phyloP scores from a whole-genome alignment of 2,113 vertebrate genomes.

The Barnardius zonarius region DNA sequence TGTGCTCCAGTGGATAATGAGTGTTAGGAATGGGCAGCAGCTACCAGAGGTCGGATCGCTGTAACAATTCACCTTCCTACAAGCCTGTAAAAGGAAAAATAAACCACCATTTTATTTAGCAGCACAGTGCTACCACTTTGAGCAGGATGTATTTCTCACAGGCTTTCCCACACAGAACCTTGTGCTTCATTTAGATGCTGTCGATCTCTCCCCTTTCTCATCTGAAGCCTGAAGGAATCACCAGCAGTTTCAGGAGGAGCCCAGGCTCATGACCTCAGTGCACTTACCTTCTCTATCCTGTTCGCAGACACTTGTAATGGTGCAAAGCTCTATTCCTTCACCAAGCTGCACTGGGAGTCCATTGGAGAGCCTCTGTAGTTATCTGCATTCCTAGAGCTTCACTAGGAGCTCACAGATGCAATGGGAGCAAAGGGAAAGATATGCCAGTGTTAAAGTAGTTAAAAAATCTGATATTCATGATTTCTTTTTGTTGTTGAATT shows the following conservation, averaged over 20 bases:
- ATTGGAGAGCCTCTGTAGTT: background rate
- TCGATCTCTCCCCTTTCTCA: accelerated
- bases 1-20: background rate
- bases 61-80: background rate
- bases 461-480: background rate
- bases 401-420: background rate
- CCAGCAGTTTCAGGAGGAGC: background rate
- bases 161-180: background rate
- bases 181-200: accelerated
- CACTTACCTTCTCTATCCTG: background rate
- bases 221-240: background rate
- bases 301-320: accelerated
- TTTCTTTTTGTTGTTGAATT: background rate
- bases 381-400: background rate
- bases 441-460: background rate
- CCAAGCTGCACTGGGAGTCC: background rate
- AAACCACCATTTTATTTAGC: background rate
- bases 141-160: background rate
- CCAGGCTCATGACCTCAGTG: background rate
- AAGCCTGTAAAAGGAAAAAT: background rate
- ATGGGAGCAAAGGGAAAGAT: background rate
- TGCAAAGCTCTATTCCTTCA: background rate
- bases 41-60: background rate
- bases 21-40: background rate
- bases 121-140: background rate